Percentiles rank a stretch among this genome's conserved stretches.
Conservation (phyloP, 2,888 invertebrate species). For the Arenicola marina region DNA sequence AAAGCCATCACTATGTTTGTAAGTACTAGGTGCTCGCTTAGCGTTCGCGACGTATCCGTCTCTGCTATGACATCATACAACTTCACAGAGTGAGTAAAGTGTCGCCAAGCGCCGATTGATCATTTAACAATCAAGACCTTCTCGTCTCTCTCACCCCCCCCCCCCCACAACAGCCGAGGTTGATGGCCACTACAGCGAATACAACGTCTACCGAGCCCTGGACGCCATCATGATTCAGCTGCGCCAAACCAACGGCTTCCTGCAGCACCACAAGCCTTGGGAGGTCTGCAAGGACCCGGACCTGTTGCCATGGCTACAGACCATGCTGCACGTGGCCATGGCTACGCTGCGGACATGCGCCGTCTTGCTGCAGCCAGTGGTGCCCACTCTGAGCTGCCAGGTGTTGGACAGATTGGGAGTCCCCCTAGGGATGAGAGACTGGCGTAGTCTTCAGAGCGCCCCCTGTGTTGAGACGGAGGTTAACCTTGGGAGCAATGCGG, state of each 20-base stretch:
- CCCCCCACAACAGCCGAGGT: conserved; percentile 60
- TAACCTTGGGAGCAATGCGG: no score
- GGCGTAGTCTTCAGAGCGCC: no score
- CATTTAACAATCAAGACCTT: no score
- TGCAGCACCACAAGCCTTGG: conserved; percentile 89
- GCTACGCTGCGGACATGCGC: conserved; percentile 81
- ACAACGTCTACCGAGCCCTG: conserved; percentile 81
- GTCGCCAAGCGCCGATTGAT: no score
- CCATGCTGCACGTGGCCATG: conserved; percentile 80
- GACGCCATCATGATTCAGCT: conserved; percentile 77
- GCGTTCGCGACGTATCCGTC: no score
- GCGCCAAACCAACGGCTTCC: conserved; percentile 81
- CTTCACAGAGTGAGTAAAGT: no score
- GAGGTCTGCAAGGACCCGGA: conserved; percentile 70
- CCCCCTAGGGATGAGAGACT: no score
- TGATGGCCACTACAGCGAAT: conserved; percentile 72
- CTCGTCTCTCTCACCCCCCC: neutral
- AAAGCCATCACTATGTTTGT: no score
- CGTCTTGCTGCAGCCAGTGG: conserved; percentile 82
- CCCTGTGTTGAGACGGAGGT: no score
- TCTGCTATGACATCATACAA: no score
- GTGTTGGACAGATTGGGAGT: conserved; percentile 67
- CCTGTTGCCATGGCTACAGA: conserved; percentile 62
- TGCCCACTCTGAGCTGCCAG: conserved; percentile 73
- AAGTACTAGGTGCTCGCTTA: no score